Percentiles rank a stretch among this genome's conserved stretches.
These are phyloP conservation scores for Centropristis striata DNA, from an alignment of 2,113 vertebrate species.

Conservation along the genomic window DNA sequence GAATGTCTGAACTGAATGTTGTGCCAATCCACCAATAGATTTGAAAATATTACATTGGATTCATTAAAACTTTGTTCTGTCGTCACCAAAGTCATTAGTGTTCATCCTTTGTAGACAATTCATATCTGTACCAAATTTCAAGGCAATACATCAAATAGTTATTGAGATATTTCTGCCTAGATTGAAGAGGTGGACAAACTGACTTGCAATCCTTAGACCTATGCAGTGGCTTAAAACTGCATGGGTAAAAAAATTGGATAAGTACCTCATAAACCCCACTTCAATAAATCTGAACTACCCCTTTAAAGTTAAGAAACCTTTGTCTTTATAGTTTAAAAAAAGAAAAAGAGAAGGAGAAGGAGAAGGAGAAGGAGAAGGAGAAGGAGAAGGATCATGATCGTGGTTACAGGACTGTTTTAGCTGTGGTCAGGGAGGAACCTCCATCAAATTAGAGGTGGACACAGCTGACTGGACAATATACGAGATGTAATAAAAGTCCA, in stretches of 20 bases:
- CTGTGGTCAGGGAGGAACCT: slow-evolving; percentile 6
- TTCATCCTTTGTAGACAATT: background rate
- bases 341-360: background rate
- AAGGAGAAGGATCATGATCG: background rate
- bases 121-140: background rate
- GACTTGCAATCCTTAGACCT: no score
- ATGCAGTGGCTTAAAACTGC: no score
- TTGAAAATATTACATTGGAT: background rate
- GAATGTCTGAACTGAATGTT: background rate
- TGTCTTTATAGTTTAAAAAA: background rate
- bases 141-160: no score
- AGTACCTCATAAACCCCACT: no score
- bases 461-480: slow-evolving; percentile 9
- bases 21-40: background rate
- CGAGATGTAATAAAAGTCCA: slow-evolving; percentile 35
- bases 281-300: no score
- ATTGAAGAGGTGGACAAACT: no score
- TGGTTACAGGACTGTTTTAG: background rate
- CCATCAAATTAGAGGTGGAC: slow-evolving; percentile 5
- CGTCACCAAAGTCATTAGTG: background rate
- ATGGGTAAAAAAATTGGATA: no score
- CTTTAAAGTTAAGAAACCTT: background rate
- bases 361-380: background rate
- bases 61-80: background rate
- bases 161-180: no score